Evolutionary conservation across 2,113 vertebrate species (phyloP).

Genomic region (Thermophis baileyi): DNA sequence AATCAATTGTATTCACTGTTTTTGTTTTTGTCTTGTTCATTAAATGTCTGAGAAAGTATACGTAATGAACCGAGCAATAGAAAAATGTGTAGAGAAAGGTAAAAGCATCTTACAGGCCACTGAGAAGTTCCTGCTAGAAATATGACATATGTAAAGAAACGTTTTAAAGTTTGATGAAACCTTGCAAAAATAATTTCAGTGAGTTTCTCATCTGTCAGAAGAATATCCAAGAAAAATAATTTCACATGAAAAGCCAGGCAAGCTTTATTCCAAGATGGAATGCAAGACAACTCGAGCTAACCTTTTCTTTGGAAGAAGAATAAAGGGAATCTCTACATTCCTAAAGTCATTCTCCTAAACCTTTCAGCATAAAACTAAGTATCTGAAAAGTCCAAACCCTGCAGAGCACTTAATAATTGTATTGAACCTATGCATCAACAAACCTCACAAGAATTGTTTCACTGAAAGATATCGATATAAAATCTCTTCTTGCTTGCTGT

Average conservation of each 20-base stretch:
- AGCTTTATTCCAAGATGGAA: background rate
- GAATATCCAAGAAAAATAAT: slow-evolving; percentile 10
- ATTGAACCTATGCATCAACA: slow-evolving; percentile 1
- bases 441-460: slow-evolving; percentile 16
- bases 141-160: slow-evolving; percentile 20
- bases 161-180: background rate
- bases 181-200: background rate
- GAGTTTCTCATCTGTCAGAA: slow-evolving; percentile 11
- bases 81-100: background rate
- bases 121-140: slow-evolving; percentile 42
- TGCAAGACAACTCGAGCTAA: fast-evolving
- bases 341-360: slow-evolving; percentile 12
- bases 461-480: slow-evolving; percentile 14
- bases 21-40: background rate
- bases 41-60: background rate
- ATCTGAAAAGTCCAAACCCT: slow-evolving; percentile 1
- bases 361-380: background rate
- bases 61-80: background rate
- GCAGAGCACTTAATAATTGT: background rate
- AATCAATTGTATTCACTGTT: background rate
- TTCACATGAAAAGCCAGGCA: background rate
- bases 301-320: slow-evolving; percentile 30
- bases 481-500: background rate
- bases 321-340: slow-evolving; percentile 16
- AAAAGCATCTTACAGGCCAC: slow-evolving; percentile 11